These are phyloP conservation scores for Pagrus major DNA, from an alignment of 2,113 vertebrate genomes.

Conservation along the genomic window DNA sequence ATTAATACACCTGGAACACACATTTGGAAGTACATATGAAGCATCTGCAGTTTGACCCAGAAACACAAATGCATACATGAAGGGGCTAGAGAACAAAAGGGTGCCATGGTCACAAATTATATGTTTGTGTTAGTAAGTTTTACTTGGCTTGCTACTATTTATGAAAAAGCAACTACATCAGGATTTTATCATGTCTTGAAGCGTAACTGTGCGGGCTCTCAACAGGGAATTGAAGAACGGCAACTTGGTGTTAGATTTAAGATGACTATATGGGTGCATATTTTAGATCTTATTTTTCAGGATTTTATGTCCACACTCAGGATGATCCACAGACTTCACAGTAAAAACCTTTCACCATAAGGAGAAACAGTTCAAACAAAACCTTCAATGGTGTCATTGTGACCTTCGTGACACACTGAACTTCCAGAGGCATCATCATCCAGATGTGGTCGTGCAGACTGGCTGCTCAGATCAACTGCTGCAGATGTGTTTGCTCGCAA, in stretches of 20 bases:
- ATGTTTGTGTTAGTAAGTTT: not conserved
- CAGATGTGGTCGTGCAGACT: constrained; percentile 24
- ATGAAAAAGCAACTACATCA: not conserved
- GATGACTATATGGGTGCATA: not conserved
- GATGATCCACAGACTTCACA: not conserved
- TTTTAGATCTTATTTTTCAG: not conserved
- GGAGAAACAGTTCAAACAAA: constrained; percentile 6
- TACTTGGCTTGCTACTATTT: not conserved
- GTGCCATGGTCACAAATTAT: not conserved
- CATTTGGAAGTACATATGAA: constrained; percentile 34
- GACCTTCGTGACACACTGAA: constrained; percentile 35
- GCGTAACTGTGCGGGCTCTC: not conserved
- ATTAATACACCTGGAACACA: constrained; percentile 52
- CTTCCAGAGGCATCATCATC: not conserved
- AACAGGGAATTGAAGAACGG: not conserved
- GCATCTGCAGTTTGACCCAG: constrained; percentile 44
- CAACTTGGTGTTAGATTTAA: not conserved
- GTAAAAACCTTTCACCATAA: constrained; percentile 2
- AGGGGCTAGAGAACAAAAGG: not conserved
- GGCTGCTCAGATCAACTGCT: not conserved
- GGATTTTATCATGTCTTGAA: not conserved
- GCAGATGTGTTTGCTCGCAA: constrained; percentile 30
- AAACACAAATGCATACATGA: constrained; percentile 19
- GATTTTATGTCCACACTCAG: not conserved
- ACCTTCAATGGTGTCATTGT: constrained; percentile 11